phyloP scores from a whole-genome alignment of 2,113 vertebrate genomes.

The Promerops cafer region DNA sequence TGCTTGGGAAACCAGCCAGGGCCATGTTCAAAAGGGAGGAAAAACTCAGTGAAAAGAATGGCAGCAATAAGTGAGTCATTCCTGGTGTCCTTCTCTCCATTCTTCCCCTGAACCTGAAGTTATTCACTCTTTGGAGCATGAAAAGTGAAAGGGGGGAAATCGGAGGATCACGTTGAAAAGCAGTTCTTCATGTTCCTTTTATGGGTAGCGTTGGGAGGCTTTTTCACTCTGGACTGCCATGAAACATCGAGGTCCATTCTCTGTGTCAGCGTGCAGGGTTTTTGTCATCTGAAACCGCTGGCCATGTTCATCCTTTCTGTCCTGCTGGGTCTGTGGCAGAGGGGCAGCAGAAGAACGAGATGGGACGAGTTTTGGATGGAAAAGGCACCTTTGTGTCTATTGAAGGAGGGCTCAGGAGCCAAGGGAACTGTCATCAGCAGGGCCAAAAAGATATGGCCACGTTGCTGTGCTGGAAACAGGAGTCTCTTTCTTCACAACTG shows the following conservation, averaged over 20 bases:
- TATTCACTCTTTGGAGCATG: neutral
- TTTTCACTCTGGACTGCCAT: neutral
- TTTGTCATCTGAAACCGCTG: accelerated
- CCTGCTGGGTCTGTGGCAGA: accelerated
- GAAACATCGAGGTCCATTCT: neutral
- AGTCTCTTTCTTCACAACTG: neutral
- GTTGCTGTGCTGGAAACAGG: neutral
- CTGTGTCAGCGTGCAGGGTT: accelerated
- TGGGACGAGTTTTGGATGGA: neutral
- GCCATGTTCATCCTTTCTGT: neutral
- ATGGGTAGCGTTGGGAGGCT: neutral
- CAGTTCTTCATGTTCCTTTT: neutral
- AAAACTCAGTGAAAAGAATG: neutral
- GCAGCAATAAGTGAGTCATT: neutral
- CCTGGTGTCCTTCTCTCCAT: neutral
- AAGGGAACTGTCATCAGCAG: neutral
- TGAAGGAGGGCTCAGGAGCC: neutral
- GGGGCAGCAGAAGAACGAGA: neutral
- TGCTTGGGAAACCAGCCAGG: conserved; percentile 15
- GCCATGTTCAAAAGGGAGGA: neutral
- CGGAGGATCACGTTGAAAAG: neutral
- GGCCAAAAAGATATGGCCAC: neutral
- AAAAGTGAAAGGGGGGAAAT: neutral
- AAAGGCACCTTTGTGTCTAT: accelerated
- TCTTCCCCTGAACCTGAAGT: neutral